Base-by-base conservation (phyloP, 2,113 vertebrate species). In the Capra hircus region DNA sequence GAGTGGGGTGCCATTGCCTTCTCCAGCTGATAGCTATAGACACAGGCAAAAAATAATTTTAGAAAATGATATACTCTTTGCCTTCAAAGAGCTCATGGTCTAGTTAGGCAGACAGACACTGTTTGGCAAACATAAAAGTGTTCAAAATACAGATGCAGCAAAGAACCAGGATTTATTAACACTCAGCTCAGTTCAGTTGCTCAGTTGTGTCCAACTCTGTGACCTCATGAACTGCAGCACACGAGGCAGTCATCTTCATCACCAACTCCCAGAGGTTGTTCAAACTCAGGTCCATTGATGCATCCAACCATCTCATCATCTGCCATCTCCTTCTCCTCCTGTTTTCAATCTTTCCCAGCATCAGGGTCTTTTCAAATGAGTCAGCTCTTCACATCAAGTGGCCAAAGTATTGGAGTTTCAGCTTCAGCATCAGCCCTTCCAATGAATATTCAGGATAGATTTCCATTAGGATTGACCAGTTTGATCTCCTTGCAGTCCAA, bases 191-290 rank as follows among this genome's bases (percentile, higher is more conserved):
- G 62, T n/a, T n/a, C 62, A 64, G 62, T 33, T 64, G 30, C 62
- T 64, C 13, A 0, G 30, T n/a, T 17, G 30, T n/a, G 30, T 64
- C 7, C 0, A 0, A 64, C 30, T 64, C 62, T 64, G 62, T 64
- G 30, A 64, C 15, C 62, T 17, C 30, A 64, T 33, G 30, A 33
- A 17, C 0, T 64, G 14, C 15, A 64, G 30, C 30, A 33, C 60
- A 33, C 0, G 1, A 64, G 15, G 62, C 62, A n/a, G 17, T 17
- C 62, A 17, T 64, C 3, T 64, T 15, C 62, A 64, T n/a, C 30
- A 64, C 62, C 30, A 36, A 21, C n/a, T 36, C n/a, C n/a, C 64
- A 36, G 19, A 71, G n/a, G 9, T 36, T 71, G n/a, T 21, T 71
- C n/a, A 23, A 23, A 71, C n/a, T 36, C n/a, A 71, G 21, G 17